Percentiles rank a stretch among this genome's conserved stretches.
Conservation (phyloP, 2,113 vertebrate species). For the Microcebus tavaratra region DNA sequence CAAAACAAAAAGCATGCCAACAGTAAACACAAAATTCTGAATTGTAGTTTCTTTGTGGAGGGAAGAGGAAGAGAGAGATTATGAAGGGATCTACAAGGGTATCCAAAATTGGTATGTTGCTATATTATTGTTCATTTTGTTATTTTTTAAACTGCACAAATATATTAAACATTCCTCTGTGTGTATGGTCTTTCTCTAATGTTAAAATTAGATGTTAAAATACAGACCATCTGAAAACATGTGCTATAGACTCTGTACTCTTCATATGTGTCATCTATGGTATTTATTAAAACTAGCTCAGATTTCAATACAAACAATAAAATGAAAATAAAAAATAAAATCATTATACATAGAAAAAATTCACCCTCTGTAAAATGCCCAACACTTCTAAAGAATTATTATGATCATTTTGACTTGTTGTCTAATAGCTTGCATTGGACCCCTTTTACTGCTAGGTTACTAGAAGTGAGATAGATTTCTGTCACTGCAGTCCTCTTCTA, state of each 20-base stretch:
- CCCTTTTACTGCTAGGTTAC: background rate
- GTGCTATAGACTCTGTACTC: background rate
- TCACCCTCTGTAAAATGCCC: background rate
- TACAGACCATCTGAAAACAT: background rate
- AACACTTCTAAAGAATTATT: background rate
- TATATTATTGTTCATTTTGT: background rate
- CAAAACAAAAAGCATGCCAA: background rate
- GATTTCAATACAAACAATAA: background rate
- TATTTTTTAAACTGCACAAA: background rate
- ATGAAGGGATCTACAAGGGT: background rate
- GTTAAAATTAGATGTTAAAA: background rate
- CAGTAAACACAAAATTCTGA: background rate
- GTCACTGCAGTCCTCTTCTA: background rate
- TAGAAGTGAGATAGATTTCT: background rate
- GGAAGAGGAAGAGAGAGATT: background rate
- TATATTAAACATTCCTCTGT: background rate
- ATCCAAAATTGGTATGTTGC: background rate
- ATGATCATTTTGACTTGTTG: background rate
- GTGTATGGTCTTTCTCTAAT: background rate
- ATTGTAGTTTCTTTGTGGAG: background rate
- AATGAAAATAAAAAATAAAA: background rate
- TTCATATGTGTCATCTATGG: background rate
- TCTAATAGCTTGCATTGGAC: background rate
- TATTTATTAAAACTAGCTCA: background rate
- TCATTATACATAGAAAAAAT: background rate